Evolutionary conservation across 2,797 vertebrate species (phyloP).

Genomic region (Tadarida brasiliensis): DNA sequence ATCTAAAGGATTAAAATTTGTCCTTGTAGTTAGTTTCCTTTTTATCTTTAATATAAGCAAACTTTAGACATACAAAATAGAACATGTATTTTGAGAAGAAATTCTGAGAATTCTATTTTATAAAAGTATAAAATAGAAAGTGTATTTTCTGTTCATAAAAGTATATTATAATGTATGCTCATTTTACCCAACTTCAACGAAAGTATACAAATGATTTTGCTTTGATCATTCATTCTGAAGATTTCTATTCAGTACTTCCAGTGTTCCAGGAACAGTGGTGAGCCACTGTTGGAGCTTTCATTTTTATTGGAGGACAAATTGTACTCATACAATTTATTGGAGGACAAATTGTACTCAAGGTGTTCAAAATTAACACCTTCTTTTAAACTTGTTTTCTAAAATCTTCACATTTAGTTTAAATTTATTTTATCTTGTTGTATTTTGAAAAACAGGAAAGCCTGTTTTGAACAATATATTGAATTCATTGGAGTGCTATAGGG

Average conservation of each 20-base stretch:
- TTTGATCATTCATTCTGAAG: slow-evolving; percentile 57
- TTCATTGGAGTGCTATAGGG: background rate
- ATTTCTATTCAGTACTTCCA: background rate
- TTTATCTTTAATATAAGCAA: slow-evolving; percentile 41
- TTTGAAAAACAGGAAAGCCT: slow-evolving; percentile 18
- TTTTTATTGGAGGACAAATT: slow-evolving; percentile 11
- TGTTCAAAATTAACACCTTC: slow-evolving; percentile 3
- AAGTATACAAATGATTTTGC: slow-evolving; percentile 43
- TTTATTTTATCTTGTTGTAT: slow-evolving; percentile 39
- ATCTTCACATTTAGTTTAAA: background rate
- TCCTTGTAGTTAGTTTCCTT: background rate
- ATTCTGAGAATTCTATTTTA: no score
- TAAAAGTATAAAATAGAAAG: background rate
- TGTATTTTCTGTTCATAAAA: slow-evolving; percentile 50
- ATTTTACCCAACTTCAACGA: slow-evolving; percentile 53
- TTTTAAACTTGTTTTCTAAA: slow-evolving; percentile 60
- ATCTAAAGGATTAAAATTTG: slow-evolving; percentile 38
- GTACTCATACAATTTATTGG: background rate
- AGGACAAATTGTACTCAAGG: background rate
- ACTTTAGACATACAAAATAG: background rate
- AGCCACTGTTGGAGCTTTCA: slow-evolving; percentile 21
- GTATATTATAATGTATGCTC: background rate
- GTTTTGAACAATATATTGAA: background rate
- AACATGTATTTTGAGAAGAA: slow-evolving; percentile 39
- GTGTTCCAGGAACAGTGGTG: background rate